Evolutionary conservation across 2,113 vertebrate species (phyloP), one percentile per base, ranked within the genome.

Genomic region (Puma concolor): DNA sequence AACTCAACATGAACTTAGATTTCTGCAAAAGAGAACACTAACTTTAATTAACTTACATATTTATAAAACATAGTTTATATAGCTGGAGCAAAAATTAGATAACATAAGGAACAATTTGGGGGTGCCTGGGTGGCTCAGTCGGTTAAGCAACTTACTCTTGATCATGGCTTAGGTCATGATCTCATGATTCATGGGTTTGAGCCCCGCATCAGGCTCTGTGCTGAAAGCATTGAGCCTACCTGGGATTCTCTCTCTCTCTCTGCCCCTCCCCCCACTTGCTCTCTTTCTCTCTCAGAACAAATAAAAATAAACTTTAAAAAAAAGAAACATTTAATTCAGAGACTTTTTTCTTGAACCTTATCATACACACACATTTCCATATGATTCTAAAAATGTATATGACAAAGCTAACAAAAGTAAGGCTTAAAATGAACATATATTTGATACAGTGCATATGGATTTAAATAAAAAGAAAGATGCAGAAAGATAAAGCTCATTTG

Each of bases 391-490:
- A 82, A 95, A 41, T 38, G 44, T 88, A 64, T 60, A n/a, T 17
- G 67, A 95, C 69, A 96, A 96, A 96, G 16, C 19, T 64, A 94
- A 74, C 27, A 72, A 90, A 94, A 91, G 14, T 84, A 41, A 72
- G 84, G 21, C 10, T 91, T 90, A 95, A 95, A 96, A 63, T 60
- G 16, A 12, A 77, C 31, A 88, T 4, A 94, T 63, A 80, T 33
- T 92, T 96, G 63, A 89, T 41, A 87, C 23, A 88, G 13, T 54
- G 0, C n/a, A 81, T 83, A 84, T 52, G 17, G 9, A 71, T 74
- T 94, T 92, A 95, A 94, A 31, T 95, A 16, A 79, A 95, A 95
- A 94, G 44, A 92, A 97, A 90, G 29, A 41, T 79, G 1, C 19
- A 80, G 72, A 54, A 95, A 77, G 87, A 92, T 69, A 87, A 91